Evolutionary conservation across 2,797 vertebrate species (phyloP), one percentile per base, ranked within the genome.

Genomic region (Pseudomugil tenellus): DNA sequence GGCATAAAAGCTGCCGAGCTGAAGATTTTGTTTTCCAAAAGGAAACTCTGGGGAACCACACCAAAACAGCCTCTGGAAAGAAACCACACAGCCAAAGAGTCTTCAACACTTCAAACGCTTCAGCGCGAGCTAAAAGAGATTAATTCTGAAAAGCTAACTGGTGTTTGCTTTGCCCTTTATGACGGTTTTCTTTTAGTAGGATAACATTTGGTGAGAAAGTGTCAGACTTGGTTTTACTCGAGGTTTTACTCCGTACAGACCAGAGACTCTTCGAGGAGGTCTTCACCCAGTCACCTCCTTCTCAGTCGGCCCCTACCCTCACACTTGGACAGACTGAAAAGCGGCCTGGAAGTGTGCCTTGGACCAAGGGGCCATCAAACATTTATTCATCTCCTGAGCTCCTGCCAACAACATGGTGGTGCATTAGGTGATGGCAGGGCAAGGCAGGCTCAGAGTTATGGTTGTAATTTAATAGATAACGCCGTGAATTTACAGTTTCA

Each of bases 131-230:
- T 70, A 82, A 77, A 79, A 79, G 62, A 90, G 80, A 90, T 90
- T 87, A 37, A 76, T 87, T 83, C 63, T 87, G 87, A 91, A 91
- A 88, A 79, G 83, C 75, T 81, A 81, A 87, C 83, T 74, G 69
- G 12, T 89, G 79, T 89, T 90, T 90, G 67, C 83, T 83, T 87
- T 86, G 76, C 79, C 71, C 70, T 85, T 84, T 84, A 76, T 66
- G 75, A 82, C 70, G 83, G 81, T 87, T 87, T 51, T 54, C 70
- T 76, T 86, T 84, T 76, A 79, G 80, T 70, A 76, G 81, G 76
- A 86, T 89, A 91, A 88, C 86, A 84, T 87, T 91, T 87, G 85
- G 86, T 87, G 84, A 90, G 87, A 91, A 92, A 89, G 81, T 87
- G 87, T 90, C 87, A 89, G 82, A 83, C 71, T 84, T 6, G 58